Base-by-base conservation (phyloP, 1,140 invertebrate species). In the Mercenaria mercenaria region DNA sequence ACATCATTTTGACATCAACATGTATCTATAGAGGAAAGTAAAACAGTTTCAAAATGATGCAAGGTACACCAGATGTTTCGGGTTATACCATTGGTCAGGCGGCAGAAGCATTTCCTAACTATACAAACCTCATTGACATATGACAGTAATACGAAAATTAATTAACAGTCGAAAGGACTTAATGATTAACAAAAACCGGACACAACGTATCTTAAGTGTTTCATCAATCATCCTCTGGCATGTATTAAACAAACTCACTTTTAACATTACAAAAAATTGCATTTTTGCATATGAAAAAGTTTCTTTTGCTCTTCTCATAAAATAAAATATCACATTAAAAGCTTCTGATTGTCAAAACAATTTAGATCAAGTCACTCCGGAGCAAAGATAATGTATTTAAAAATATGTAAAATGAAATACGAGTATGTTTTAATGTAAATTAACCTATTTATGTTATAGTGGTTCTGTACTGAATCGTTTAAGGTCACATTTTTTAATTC, bases 171-270 rank as follows among this genome's bases (percentile, higher is more conserved):
- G 39, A 72, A 39, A 39, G 18, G 67, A n/a, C 23, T 39, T 39
- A 23, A 72, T 72, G 39, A 72, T 72, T 72, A 72, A 39, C 67
- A 72, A 72, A 72, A 72, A 72, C 34, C 39, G 11, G 18, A 6
- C 34, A 72, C 8, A 26, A 72, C 67, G 39, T 39, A 39, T 72
- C 34, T 72, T 29, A 72, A 39, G 34, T 37, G 32, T 18, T 72
- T 41, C 67, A 72, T 72, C 67, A 23, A 72, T 72, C 67, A 72
- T 39, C 11, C 39, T 37, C 23, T 39, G 67, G 34, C 67, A 72
- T 41, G 13, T 72, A 20, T 72, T 72, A 72, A 37, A 72, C 67
- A 72, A 72, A 72, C 34, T 29, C 20, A 39, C 32, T 39, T 72
- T 64, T 72, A 39, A 39, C 67, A 37, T 39, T 15, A 15, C 26